Evolutionary conservation across 2,888 invertebrate species (phyloP).

Genomic region (Stenodera caucasica): DNA sequence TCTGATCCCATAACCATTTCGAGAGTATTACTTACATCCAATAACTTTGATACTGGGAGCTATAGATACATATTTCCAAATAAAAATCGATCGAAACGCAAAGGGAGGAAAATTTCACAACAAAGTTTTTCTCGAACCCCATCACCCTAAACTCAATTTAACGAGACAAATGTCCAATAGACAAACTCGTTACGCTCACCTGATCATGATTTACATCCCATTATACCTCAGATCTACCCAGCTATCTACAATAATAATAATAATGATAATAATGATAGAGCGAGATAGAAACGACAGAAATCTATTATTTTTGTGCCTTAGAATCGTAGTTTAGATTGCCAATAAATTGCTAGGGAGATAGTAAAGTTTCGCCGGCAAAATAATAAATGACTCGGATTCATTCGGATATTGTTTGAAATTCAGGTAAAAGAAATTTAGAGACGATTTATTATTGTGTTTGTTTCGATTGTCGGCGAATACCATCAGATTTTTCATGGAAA

Average conservation of each 20-base stretch:
- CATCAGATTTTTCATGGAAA: too few relatives aligned
- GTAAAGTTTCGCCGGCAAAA: not conserved
- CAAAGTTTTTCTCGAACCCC: too few relatives aligned
- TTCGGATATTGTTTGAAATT: not conserved
- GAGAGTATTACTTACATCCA: not conserved
- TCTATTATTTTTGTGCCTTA: not conserved
- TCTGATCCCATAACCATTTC: too few relatives aligned
- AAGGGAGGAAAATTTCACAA: too few relatives aligned
- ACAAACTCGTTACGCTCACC: not conserved
- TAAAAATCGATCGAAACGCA: too few relatives aligned
- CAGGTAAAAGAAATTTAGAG: not conserved
- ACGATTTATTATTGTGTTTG: conserved; percentile 5
- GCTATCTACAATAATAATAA: not conserved
- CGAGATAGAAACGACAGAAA: too few relatives aligned
- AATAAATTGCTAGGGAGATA: not conserved
- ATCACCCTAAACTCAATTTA: not conserved
- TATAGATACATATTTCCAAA: too few relatives aligned
- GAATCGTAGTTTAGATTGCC: not conserved
- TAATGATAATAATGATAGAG: not conserved
- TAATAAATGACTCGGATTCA: not conserved
- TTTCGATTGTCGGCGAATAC: not conserved
- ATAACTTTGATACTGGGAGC: too few relatives aligned
- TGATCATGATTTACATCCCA: not conserved
- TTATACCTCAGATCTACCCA: not conserved
- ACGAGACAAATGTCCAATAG: not conserved